Evolutionary conservation across 2,888 invertebrate genomes (phyloP), one percentile per base, ranked within the genome.

Genomic region (Myopa tessellatipennis): DNA sequence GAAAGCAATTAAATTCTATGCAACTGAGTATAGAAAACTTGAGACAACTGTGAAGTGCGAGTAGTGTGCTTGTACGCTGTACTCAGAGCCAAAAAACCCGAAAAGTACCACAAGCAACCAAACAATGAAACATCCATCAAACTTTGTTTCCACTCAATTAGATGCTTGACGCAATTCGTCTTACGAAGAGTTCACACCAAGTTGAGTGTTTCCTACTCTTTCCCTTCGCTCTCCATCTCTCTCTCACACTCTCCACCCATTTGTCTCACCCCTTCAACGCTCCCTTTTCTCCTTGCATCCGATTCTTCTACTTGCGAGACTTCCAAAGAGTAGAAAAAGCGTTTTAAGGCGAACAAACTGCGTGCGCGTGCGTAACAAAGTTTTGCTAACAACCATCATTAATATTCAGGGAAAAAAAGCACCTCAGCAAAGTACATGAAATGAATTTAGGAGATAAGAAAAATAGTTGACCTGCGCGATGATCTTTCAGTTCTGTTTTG

Each of bases 71-170:
- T 38, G 38, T 12, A 63, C 12, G 3, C 36, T 38, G 65, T 38
- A 63, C n/a, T 63, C 61, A 63, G 36, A 38, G 34, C 34, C 34
- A 8, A 14, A 65, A 16, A 26, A 3, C 16, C 16, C 8, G 34
- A 65, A 65, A 65, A 36, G 14, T 34, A 38, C 26, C 12, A 36
- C 36, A 65, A 65, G 14, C 8, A 38, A 14, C 65, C 34, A 50
- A 12, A 69, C 26, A 65, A 65, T 36, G 34, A 34, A 26, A 16
- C 69, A 75, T 75, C 75, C 69, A 75, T 75, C 69, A 75, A 75
- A 75, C 34, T 58, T 68, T 75, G 68, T 75, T 75, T 75, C 74
- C 68, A 67, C 68, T 75, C 74, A 75, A 75, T 75, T 75, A 75
- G 74, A 58, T 75, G 38, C 68, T 67, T 68, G 68, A 68, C 74